A percentile compares a stretch with the other conserved stretches of the same genome.
Conservation (phyloP, 2,888 invertebrate species). For the Pantelozetes paolii region DNA sequence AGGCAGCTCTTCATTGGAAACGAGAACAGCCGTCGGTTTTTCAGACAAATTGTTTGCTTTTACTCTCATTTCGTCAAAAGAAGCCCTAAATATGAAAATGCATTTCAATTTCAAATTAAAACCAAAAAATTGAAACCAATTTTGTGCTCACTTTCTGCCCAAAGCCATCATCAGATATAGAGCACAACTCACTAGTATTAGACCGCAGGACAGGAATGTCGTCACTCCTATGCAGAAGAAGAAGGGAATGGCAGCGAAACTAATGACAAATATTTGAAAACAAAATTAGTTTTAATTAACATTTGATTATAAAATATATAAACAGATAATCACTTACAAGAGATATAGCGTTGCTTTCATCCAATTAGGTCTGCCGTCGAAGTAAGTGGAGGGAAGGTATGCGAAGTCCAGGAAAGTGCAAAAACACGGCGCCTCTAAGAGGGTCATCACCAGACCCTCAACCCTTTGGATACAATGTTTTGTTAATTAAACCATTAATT, state of each 20-base stretch:
- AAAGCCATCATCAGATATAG: constrained; percentile 91
- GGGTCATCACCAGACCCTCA: constrained; percentile 80
- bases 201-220: constrained; percentile 78
- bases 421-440: constrained; percentile 93
- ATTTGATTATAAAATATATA: neutral
- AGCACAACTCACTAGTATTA: constrained; percentile 81
- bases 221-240: constrained; percentile 69
- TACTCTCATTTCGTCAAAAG: constrained; percentile 42
- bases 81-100: constrained; percentile 38
- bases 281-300: neutral
- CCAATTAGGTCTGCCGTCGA: constrained; percentile 80
- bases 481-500: neutral
- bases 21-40: constrained; percentile 34
- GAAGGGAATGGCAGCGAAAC: constrained; percentile 73
- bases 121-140: neutral
- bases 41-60: constrained; percentile 28
- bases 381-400: constrained; percentile 71
- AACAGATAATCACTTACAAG: constrained; percentile 62
- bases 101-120: neutral
- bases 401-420: constrained; percentile 94
- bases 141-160: constrained; percentile 82
- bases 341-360: constrained; percentile 80
- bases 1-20: constrained; percentile 41
- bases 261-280: constrained; percentile 52
- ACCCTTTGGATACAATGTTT: constrained; percentile 41